Base-by-base conservation (phyloP, 1,140 invertebrate species). In the Drosophila takahashii region DNA sequence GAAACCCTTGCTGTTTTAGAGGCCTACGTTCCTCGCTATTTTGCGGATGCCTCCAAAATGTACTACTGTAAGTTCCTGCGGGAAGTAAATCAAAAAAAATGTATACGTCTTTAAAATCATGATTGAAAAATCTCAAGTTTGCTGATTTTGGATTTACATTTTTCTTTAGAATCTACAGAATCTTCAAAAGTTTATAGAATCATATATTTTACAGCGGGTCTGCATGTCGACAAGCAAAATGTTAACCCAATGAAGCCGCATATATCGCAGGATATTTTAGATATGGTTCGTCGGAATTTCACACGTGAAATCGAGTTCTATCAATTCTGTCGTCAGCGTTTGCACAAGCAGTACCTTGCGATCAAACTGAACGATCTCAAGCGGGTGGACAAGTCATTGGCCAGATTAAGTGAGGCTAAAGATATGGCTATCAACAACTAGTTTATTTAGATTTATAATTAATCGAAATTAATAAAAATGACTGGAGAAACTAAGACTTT, bases 221-320 rank as follows among this genome's bases (percentile, higher is more conserved):
- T 89, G 27, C 37, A 80, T 50, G 7, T 32, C 0, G 27, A 69
- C 5, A 67, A 50, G 2, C 42, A 75, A 11, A 91, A 91, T 45
- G 45, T 77, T 11, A 91, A 91, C 54, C 90, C 90, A 9, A 92
- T 91, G 89, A 97, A 98, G 90, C 97, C 97, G 1, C 95, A 96
- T 7, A 97, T 98, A 0, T 95, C 95, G 11, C 95, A 97, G 79
- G 94, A 96, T 74, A 95, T 98, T 1, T 96, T 97, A 87, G 94
- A 97, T 13, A 95, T 97, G 27, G 96, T 98, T 1, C 93, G 96
- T 53, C 94, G 93, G 44, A 98, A 98, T 91, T 97, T 98, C 87
- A 97, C 97, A 0, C 93, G 96, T 37, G 97, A 98, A 93, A 97
- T 98, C 15, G 97, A 98, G 91, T 97, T 98, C 90, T 98, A 98